Base-by-base conservation (phyloP, 2,888 invertebrate species). In the Dryomyza anilis region DNA sequence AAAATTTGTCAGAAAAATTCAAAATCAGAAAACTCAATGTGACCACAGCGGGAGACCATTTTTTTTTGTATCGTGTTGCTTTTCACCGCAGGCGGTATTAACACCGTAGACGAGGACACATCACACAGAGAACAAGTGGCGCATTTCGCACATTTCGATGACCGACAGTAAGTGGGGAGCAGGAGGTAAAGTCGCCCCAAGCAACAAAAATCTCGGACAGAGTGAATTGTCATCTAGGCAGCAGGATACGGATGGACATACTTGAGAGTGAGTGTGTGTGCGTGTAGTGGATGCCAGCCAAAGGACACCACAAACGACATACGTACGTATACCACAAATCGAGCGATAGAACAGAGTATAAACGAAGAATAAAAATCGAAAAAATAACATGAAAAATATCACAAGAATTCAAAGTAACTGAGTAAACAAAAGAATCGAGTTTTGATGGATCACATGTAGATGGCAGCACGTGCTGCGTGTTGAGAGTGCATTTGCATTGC, bases 11-110 rank as follows among this genome's bases (percentile, higher is more conserved):
- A 78, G 73, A 77, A 78, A 78, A 78, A 77, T 73, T 71, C 73
- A 64, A 73, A 75, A 67, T 71, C 72, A 76, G 71, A 72, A 33
- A 33, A 63, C 68, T 68, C 14, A 27, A 66, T 69, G 63, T 66
- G 70, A 70, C 67, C 77, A 72, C 78, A 77, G 76, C 78, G 73
- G 77, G 77, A 72, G 78, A 74, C 70, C 66, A 43, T 66, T n/a
- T n/a, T n/a, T n/a, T n/a, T n/a, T n/a, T n/a, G n/a, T n/a, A n/a
- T n/a, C n/a, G n/a, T n/a, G n/a, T n/a, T n/a, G n/a, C n/a, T n/a
- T n/a, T n/a, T n/a, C n/a, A n/a, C n/a, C n/a, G n/a, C 10, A 19
- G 53, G 56, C 55, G 60, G 48, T 33, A 61, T 65, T 65, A 29
- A 39, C 63, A 27, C 56, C 48, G 19, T 10, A 25, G 19, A 43